A percentile compares a stretch with the other conserved stretches of the same genome.
Conservation (phyloP, 1,140 invertebrate genomes). For the Listronotus oregonensis region DNA sequence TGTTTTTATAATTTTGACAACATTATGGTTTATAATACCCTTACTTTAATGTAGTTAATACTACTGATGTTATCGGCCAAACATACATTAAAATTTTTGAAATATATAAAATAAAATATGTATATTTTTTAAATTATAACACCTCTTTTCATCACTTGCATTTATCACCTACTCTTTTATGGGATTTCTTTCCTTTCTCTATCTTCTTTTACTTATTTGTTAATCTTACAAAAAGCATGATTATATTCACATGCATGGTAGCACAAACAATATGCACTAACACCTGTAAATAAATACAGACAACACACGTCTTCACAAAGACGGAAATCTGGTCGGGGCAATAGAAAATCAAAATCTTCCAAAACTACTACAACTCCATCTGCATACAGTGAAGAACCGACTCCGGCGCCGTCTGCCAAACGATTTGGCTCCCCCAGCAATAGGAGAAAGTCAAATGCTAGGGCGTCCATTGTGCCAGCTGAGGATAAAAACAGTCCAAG, state of each 20-base stretch:
- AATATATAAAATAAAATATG: no score
- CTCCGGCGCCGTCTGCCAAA: constrained; percentile 58
- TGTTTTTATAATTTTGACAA: no score
- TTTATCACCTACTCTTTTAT: no score
- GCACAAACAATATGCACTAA: constrained; percentile 46
- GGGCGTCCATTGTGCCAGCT: constrained; percentile 32
- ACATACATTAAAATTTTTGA: no score
- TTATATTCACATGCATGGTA: constrained; percentile 28
- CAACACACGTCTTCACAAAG: constrained; percentile 51
- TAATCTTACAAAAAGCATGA: neutral
- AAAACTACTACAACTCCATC: constrained; percentile 59
- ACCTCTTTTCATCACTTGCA: no score
- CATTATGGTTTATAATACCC: no score
- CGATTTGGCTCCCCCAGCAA: constrained; percentile 43
- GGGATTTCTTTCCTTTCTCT: neutral
- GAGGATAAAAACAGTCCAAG: constrained; percentile 54
- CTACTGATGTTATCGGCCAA: no score
- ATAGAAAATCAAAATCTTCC: constrained; percentile 39
- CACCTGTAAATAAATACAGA: constrained; percentile 57
- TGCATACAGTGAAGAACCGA: constrained; percentile 65
- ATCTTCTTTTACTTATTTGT: neutral
- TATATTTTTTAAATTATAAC: no score
- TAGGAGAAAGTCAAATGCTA: constrained; percentile 43
- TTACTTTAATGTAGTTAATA: no score
- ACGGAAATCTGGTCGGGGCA: constrained; percentile 50